Base-by-base conservation (phyloP, 2,797 vertebrate species). In the Gymnocypris eckloni region DNA sequence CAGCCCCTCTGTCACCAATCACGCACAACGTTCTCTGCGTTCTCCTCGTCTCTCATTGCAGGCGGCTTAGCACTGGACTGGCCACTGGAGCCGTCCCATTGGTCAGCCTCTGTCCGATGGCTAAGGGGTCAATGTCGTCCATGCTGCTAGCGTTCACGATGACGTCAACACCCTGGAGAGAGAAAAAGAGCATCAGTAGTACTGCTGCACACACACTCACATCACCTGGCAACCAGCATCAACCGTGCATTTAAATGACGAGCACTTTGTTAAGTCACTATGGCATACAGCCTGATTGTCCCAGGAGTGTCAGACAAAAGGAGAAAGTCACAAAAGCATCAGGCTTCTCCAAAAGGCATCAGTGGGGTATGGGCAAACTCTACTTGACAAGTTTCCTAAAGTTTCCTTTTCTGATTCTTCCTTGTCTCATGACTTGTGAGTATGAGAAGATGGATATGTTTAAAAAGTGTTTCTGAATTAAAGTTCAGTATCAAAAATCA, bases 141-240 rank as follows among this genome's bases (percentile, higher is more conserved):
- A 98, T 95, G 0, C 95, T 98, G 96, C 98, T 99, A 93, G 98
- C 98, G 0, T 99, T 99, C 89, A 99, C 93, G 0, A 96, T 97
- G 87, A 99, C 95, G 7, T 98, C 96, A 48, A 99, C 98, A 0
- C 98, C 98, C 98, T 99, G 89, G 39, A 71, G 56, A 45, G 37
- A 84, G 69, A 85, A 54, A 77, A 56, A 83, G 43, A 86, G 41
- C 39, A 56, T 85, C 75, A 85, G 66, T 79, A 69, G 64, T 28
- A 45, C 75, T 78, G 66, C 50, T 70, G 37, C 41, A n/a, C 28
- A 54, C 45, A 80, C 61, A 72, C 39, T 5, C 45, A 69, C 82
- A 11, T 73, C 67, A 79, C 77, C 69, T 79, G 52, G 78, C 84
- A 85, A 79, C 66, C 69, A 64, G 76, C 39, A 56, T 78, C 75